Evolutionary conservation across 2,797 vertebrate genomes (phyloP).

Genomic region (Lepus townsendii): DNA sequence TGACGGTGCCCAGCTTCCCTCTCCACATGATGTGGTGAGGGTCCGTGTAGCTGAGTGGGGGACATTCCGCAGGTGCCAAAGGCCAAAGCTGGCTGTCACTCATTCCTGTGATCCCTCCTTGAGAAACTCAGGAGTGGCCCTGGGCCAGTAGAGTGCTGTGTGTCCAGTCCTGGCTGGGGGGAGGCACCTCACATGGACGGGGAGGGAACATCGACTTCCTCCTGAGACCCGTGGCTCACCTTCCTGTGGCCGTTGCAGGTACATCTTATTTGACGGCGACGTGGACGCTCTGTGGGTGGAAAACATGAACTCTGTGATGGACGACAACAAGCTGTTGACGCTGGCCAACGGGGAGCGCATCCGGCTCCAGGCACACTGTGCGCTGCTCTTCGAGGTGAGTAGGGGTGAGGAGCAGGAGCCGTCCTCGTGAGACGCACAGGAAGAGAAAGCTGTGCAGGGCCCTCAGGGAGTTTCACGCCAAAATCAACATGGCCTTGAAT

Average conservation of each 20-base stretch:
- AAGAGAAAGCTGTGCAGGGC: no score
- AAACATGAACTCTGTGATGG: constrained; percentile 99
- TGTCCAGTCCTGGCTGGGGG: no score
- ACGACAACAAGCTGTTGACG: constrained; percentile 97
- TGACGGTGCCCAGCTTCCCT: fast-evolving
- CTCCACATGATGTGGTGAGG: fast-evolving
- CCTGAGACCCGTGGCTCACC: neutral
- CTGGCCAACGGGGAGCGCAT: constrained; percentile 98
- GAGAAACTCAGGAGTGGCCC: neutral
- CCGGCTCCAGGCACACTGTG: constrained; percentile 95
- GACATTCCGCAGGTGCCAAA: fast-evolving
- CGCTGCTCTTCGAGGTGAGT: constrained; percentile 96
- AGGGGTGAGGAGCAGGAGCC: fast-evolving
- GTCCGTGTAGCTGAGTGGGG: fast-evolving
- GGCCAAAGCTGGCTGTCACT: no score
- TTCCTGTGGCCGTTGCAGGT: constrained; percentile 88
- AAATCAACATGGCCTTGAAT: no score
- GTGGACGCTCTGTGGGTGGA: constrained; percentile 99
- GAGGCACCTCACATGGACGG: no score
- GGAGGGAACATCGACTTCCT: no score
- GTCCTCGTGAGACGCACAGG: no score
- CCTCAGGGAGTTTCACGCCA: no score
- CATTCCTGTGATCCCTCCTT: neutral
- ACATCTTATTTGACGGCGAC: constrained; percentile 98
- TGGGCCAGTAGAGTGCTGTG: no score